A percentile compares a stretch with the other conserved stretches of the same genome.
Evolutionary conservation across 2,888 invertebrate species (phyloP).

Genomic region (Melinaea menophilus): DNA sequence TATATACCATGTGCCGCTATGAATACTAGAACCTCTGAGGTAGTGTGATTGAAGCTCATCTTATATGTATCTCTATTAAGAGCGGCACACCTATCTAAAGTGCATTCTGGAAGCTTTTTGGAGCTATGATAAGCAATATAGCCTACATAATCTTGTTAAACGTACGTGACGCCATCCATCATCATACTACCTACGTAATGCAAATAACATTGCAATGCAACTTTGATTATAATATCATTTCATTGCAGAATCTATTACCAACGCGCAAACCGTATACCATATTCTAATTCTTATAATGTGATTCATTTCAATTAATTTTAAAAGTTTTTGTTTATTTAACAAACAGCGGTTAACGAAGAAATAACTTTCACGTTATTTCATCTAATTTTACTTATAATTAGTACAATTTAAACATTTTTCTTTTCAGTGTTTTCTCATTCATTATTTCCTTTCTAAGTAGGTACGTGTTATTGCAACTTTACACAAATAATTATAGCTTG

Average conservation of each 20-base stretch:
- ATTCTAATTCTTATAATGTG: background rate
- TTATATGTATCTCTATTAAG: conserved; percentile 11
- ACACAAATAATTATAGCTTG: conserved; percentile 17
- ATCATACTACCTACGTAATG: conserved; percentile 36
- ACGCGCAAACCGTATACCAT: conserved; percentile 5
- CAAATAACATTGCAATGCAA: conserved; percentile 34
- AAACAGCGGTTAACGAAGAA: conserved; percentile 36
- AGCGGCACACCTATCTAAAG: conserved; percentile 19
- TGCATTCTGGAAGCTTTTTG: conserved; percentile 29
- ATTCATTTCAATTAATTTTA: too few relatives aligned
- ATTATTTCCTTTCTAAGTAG: conserved; percentile 54
- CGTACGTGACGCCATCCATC: conserved; percentile 29
- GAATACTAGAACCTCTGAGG: conserved; percentile 10
- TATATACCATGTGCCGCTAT: conserved; percentile 1
- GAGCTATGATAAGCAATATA: conserved; percentile 32
- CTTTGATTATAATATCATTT: conserved; percentile 20
- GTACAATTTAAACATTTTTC: conserved; percentile 63
- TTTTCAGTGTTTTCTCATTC: conserved; percentile 40
- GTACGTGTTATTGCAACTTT: conserved; percentile 37
- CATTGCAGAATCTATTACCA: background rate
- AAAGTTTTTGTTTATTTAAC: too few relatives aligned
- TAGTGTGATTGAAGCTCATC: conserved; percentile 13
- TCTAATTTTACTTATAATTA: conserved; percentile 75
- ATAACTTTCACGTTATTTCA: conserved; percentile 60
- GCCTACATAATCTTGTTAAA: conserved; percentile 36